Evolutionary conservation across 1,140 invertebrate species (phyloP), one percentile per base, ranked within the genome.

Genomic region (Papilio aristodemus): DNA sequence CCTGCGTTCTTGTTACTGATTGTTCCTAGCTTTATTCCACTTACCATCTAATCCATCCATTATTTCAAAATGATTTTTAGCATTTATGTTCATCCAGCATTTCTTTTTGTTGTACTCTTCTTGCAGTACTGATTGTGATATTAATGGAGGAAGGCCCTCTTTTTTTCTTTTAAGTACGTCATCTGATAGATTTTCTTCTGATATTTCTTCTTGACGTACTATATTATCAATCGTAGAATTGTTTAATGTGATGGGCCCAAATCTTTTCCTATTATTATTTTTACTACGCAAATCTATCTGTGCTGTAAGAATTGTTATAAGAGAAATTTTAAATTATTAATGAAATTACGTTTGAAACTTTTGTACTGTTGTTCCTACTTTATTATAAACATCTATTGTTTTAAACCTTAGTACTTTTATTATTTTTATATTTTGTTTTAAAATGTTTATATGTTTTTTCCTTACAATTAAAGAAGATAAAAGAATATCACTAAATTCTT

Each of bases 11-110:
- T n/a, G 5, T 22, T 4, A 9, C 2, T 32, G 27, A 32, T 46
- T 19, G 1, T 50, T 22, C 17, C 10, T 13, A 39, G 27, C 27
- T 22, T 50, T 43, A 39, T 41, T n/a, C 13, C 62, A 58, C 22
- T 68, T 76, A 84, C 84, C 79, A 43, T 86, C 82, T 7, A 86
- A 62, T 69, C 73, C 50, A 39, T 83, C 79, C 71, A 83, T 71
- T 17, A 50, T 46, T 22, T 78, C 32, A 36, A 83, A 84, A 67
- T 78, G 75, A 19, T 76, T 43, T 32, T 76, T 70, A 0, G 73
- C 73, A 25, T 83, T 71, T 14, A 83, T 50, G 6, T 39, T 71
- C 54, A 79, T 73, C 82, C 81, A 83, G 63, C 84, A 86, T 11
- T 75, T 22, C 10, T 63, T n/a, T 3, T 64, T 66, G 38, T 25